A percentile compares a stretch with the other conserved stretches of the same genome.
phyloP scores from a whole-genome alignment of 2,888 invertebrate species.

The Trachelus tabidus region DNA sequence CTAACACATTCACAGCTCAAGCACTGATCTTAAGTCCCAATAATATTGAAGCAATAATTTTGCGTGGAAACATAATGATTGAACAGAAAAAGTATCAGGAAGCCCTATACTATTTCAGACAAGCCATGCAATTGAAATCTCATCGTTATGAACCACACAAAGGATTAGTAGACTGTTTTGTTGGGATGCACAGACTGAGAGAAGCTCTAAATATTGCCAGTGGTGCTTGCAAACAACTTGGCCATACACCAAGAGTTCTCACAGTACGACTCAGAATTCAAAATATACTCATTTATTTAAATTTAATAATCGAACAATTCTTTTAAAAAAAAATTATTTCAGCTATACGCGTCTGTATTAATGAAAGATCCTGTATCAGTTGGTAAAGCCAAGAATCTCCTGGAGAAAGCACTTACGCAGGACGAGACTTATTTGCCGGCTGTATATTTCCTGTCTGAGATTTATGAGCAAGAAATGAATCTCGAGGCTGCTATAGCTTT shows the following conservation, averaged over 20 bases:
- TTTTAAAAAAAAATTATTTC: slow-evolving; percentile 43
- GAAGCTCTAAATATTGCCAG: slow-evolving; percentile 81
- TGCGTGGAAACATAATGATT: slow-evolving; percentile 77
- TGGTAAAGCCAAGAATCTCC: slow-evolving; percentile 74
- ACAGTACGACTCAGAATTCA: slow-evolving; percentile 69
- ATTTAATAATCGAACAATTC: not conserved
- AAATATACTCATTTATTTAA: not conserved
- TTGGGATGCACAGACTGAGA: slow-evolving; percentile 74
- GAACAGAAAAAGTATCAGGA: slow-evolving; percentile 76
- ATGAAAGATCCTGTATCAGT: slow-evolving; percentile 74
- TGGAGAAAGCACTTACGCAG: slow-evolving; percentile 79
- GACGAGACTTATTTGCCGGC: slow-evolving; percentile 81
- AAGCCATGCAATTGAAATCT: slow-evolving; percentile 74
- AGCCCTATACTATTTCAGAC: slow-evolving; percentile 75
- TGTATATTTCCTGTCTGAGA: slow-evolving; percentile 77
- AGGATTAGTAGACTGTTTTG: slow-evolving; percentile 81
- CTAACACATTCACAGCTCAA: slow-evolving; percentile 80
- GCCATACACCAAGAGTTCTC: slow-evolving; percentile 78
- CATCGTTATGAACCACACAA: slow-evolving; percentile 80
- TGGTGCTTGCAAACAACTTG: slow-evolving; percentile 78
- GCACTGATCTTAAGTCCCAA: slow-evolving; percentile 74
- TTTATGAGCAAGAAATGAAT: slow-evolving; percentile 75
- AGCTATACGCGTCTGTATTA: slow-evolving; percentile 82
- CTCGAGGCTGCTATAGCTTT: slow-evolving; percentile 76
- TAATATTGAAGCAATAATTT: slow-evolving; percentile 78